Evolutionary conservation across 2,797 vertebrate genomes (phyloP).

Genomic region (Dallia pectoralis): DNA sequence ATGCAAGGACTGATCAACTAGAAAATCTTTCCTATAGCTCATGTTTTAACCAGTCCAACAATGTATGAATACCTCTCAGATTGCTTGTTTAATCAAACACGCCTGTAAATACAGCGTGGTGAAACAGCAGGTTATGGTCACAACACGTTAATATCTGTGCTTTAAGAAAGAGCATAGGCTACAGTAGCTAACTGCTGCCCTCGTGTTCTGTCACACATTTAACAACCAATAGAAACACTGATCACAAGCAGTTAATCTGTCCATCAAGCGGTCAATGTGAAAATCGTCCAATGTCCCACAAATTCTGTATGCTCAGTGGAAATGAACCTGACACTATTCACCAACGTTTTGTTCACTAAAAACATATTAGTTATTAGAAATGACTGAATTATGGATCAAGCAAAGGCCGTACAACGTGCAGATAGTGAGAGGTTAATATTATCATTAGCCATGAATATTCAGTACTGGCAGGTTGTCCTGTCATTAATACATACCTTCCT

Average conservation of each 20-base stretch:
- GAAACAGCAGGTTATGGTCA: not conserved
- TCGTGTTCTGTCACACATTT: not conserved
- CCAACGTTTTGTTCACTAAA: not conserved
- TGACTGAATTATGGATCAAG: too few relatives aligned
- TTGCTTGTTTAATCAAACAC: not conserved
- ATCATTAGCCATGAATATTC: not conserved
- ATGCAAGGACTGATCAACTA: not conserved
- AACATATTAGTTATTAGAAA: not conserved
- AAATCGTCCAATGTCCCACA: not conserved
- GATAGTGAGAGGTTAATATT: not conserved
- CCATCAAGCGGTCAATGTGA: not conserved
- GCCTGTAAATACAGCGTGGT: not conserved
- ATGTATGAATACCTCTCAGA: not conserved
- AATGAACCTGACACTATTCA: not conserved
- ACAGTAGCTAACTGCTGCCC: not conserved
- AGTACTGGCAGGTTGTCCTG: not conserved
- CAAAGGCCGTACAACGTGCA: not conserved
- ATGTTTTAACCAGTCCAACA: constrained; percentile 1
- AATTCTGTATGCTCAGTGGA: not conserved
- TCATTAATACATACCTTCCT: not conserved
- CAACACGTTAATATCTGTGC: not conserved
- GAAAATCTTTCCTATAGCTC: not conserved
- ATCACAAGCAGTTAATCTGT: not conserved
- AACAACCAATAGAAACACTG: not conserved
- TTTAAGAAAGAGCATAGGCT: not conserved